Percentiles rank a stretch among this genome's conserved stretches.
Conservation (phyloP, 2,888 invertebrate genomes). For the Ephialtes manifestator region DNA sequence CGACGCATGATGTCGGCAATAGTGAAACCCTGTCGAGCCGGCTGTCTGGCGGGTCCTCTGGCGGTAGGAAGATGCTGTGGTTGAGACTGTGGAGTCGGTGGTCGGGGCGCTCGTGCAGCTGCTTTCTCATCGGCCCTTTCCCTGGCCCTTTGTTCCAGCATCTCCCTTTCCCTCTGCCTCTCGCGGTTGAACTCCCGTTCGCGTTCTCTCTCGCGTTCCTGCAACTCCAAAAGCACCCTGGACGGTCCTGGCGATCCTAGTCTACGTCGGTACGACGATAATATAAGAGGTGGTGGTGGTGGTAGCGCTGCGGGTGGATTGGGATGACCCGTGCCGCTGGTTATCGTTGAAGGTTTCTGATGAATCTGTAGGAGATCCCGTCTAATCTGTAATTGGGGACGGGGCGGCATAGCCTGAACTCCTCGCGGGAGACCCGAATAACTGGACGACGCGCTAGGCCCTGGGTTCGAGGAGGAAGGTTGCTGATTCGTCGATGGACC, state of each 20-base stretch:
- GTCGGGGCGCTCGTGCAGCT: slow-evolving; percentile 79
- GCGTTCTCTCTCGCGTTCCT: slow-evolving; percentile 82
- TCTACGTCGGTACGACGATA: slow-evolving; percentile 83
- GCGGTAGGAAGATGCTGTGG: slow-evolving; percentile 86
- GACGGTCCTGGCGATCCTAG: slow-evolving; percentile 84
- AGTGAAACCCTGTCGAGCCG: slow-evolving; percentile 93
- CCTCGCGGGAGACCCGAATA: slow-evolving; percentile 74
- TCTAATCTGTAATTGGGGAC: slow-evolving; percentile 90
- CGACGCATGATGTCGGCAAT: slow-evolving; percentile 97
- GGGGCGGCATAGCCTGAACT: slow-evolving; percentile 88
- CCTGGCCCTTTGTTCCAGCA: slow-evolving; percentile 73
- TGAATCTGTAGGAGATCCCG: slow-evolving; percentile 89
- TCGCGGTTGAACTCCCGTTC: slow-evolving; percentile 78
- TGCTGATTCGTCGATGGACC: slow-evolving; percentile 49
- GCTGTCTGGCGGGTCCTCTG: slow-evolving; percentile 88
- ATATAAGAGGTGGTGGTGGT: slow-evolving; percentile 82
- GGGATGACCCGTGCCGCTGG: slow-evolving; percentile 81
- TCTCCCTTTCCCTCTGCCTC: slow-evolving; percentile 69
- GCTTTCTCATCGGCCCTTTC: slow-evolving; percentile 85
- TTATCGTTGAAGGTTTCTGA: slow-evolving; percentile 82
- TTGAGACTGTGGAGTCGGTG: slow-evolving; percentile 82
- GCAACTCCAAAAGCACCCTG: slow-evolving; percentile 82
- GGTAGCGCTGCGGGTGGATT: slow-evolving; percentile 79
- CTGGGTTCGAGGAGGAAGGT: slow-evolving; percentile 32
- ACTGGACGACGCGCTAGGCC: slow-evolving; percentile 35